A percentile compares a stretch with the other conserved stretches of the same genome.
phyloP scores from a whole-genome alignment of 1,140 invertebrate genomes.

The Drosophila sp. region DNA sequence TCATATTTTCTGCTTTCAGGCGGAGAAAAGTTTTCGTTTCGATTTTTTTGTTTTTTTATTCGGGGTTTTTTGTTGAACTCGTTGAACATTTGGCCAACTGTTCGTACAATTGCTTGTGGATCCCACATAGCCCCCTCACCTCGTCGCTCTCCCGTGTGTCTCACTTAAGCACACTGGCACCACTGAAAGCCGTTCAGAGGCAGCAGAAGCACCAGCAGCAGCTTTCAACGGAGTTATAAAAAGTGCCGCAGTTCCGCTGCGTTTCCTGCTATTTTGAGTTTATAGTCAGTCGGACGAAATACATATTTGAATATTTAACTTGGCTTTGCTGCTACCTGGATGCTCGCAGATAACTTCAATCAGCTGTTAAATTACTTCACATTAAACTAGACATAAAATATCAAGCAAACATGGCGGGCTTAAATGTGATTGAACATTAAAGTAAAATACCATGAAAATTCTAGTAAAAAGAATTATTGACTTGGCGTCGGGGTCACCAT shows the following conservation, averaged over 20 bases:
- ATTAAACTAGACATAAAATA: neutral
- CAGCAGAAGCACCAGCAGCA: slow-evolving; percentile 28
- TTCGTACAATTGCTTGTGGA: slow-evolving; percentile 48
- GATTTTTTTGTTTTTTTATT: slow-evolving; percentile 35
- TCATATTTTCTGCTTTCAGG: slow-evolving; percentile 60
- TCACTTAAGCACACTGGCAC: slow-evolving; percentile 16
- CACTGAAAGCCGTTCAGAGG: slow-evolving; percentile 39
- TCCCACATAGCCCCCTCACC: neutral
- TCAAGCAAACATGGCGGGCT: neutral
- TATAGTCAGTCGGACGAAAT: slow-evolving; percentile 11
- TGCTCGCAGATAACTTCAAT: slow-evolving; percentile 4
- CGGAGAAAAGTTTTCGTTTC: slow-evolving; percentile 56
- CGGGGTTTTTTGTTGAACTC: slow-evolving; percentile 68
- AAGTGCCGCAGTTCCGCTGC: slow-evolving; percentile 52
- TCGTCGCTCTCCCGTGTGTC: neutral
- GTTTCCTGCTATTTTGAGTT: slow-evolving; percentile 23
- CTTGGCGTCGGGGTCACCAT: neutral
- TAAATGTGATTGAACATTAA: neutral
- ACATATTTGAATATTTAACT: slow-evolving; percentile 7
- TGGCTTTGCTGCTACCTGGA: neutral
- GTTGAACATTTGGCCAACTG: slow-evolving; percentile 75
- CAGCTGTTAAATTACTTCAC: neutral
- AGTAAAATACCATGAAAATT: neutral
- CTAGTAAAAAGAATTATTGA: neutral
- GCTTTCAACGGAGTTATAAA: slow-evolving; percentile 49